A percentile compares a stretch with the other conserved stretches of the same genome.
Conservation (phyloP, 2,113 vertebrate genomes). For the Smithornis capensis region DNA sequence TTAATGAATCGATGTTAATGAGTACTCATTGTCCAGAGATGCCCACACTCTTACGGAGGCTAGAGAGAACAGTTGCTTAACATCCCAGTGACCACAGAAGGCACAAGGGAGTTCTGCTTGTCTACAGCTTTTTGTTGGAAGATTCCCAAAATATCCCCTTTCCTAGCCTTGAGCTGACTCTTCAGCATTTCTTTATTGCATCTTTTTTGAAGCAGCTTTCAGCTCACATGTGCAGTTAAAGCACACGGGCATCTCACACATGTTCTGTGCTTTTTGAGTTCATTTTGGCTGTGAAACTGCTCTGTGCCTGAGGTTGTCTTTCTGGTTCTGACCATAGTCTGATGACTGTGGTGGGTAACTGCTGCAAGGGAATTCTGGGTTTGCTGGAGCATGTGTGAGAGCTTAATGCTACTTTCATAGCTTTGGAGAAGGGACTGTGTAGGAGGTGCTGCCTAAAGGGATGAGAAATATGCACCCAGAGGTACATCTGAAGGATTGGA, state of each 20-base stretch:
- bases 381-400: not conserved
- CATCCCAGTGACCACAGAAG: not conserved
- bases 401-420: not conserved
- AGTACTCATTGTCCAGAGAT: not conserved
- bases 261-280: not conserved
- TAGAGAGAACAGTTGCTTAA: not conserved
- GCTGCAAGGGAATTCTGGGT: not conserved
- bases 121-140: not conserved
- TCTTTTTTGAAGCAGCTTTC: not conserved
- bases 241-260: fast-evolving
- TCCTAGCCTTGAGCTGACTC: not conserved
- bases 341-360: not conserved
- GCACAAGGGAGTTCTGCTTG: not conserved
- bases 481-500: fast-evolving
- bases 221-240: fast-evolving
- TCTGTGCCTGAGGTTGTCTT: not conserved
- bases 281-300: not conserved
- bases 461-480: not conserved
- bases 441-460: not conserved
- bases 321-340: not conserved
- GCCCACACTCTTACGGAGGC: not conserved
- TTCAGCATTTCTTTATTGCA: not conserved
- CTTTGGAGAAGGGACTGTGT: not conserved
- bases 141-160: not conserved
- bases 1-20: not conserved